Evolutionary conservation across 2,888 invertebrate species (phyloP).

Genomic region (Coenonympha glycerion): DNA sequence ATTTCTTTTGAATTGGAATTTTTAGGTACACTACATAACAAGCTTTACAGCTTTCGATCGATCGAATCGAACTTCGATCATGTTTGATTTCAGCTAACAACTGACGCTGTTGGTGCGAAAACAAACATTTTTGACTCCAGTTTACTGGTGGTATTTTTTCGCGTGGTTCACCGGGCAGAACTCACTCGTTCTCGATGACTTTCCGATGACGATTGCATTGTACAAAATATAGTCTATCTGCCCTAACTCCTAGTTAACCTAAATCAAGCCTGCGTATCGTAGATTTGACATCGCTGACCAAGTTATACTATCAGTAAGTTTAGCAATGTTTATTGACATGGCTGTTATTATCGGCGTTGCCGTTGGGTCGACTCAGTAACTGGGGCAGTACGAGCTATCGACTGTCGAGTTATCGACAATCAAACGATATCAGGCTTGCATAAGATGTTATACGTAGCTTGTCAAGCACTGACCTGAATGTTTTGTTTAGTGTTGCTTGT

Average conservation of each 20-base stretch:
- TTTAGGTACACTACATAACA: no score
- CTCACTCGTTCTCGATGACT: no score
- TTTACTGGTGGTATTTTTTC: no score
- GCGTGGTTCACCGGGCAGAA: no score
- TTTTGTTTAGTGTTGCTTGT: slow-evolving; percentile 13
- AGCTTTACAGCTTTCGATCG: no score
- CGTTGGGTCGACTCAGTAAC: slow-evolving; percentile 24
- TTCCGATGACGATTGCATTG: no score
- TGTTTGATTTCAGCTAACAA: no score
- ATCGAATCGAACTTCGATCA: no score
- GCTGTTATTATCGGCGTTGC: slow-evolving; percentile 26
- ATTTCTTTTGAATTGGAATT: no score
- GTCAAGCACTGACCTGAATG: slow-evolving; percentile 22
- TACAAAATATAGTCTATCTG: no score
- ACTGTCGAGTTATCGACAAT: slow-evolving; percentile 24
- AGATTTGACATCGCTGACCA: neutral
- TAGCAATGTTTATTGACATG: slow-evolving; percentile 28
- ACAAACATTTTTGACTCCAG: no score
- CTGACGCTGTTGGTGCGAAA: no score
- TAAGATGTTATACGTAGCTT: slow-evolving; percentile 20
- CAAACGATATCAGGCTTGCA: slow-evolving; percentile 22
- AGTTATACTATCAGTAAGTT: slow-evolving; percentile 16
- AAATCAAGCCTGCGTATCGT: neutral
- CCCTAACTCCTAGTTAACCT: neutral
- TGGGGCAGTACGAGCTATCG: slow-evolving; percentile 29